Percentiles rank a stretch among this genome's conserved stretches.
Evolutionary conservation across 1,140 invertebrate genomes (phyloP).

Genomic region (Macrotrachela quadricornifera): DNA sequence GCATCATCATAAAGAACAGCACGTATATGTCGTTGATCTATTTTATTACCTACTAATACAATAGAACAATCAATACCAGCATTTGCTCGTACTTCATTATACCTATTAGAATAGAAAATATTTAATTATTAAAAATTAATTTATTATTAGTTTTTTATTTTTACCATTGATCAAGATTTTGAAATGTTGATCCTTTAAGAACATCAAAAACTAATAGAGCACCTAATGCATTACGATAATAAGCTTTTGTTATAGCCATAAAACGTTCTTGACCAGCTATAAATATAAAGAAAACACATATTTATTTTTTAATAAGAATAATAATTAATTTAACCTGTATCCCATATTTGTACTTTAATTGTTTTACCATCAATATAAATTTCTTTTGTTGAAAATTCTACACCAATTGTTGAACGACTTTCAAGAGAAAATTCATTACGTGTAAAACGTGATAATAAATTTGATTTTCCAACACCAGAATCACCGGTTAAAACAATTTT

Average conservation of each 20-base stretch:
- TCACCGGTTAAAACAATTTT: slow-evolving; percentile 12
- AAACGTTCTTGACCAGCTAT: slow-evolving; percentile 6
- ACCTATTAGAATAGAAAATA: neutral
- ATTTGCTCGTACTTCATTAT: slow-evolving; percentile 22
- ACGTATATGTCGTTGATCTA: slow-evolving; percentile 19
- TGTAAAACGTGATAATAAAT: slow-evolving; percentile 10
- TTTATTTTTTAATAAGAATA: too few relatives aligned
- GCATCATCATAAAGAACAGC: slow-evolving; percentile 13
- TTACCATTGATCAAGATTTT: slow-evolving; percentile 21
- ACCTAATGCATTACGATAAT: slow-evolving; percentile 20
- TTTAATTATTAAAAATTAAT: too few relatives aligned
- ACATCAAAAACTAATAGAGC: slow-evolving; percentile 24
- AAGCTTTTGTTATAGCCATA: neutral
- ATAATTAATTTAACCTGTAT: slow-evolving; percentile 9
- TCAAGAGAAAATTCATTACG: slow-evolving; percentile 10
- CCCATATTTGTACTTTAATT: slow-evolving; percentile 58
- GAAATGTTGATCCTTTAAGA: slow-evolving; percentile 18
- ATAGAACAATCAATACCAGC: slow-evolving; percentile 31
- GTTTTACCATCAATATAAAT: slow-evolving; percentile 61
- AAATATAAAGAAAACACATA: too few relatives aligned
- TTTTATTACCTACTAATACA: slow-evolving; percentile 30
- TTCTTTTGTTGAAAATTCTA: slow-evolving; percentile 40
- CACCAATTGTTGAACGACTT: slow-evolving; percentile 11
- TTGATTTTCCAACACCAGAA: slow-evolving; percentile 12
- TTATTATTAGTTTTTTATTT: neutral